Conservation (phyloP, 2,797 vertebrate species). For the Luscinia megarhynchos region DNA sequence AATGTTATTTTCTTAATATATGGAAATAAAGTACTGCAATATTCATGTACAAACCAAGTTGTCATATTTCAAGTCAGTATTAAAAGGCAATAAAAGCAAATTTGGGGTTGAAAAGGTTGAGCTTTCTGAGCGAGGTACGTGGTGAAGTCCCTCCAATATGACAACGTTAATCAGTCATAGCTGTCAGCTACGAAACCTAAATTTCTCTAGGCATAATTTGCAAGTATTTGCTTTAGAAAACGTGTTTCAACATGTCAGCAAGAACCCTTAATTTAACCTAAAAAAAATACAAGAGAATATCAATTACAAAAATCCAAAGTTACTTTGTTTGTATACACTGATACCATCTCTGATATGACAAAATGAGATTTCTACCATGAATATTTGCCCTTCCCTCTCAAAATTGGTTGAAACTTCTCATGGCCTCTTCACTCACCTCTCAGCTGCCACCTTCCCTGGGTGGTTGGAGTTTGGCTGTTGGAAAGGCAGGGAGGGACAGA, state of each 20-base stretch:
- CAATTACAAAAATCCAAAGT: conserved; percentile 42
- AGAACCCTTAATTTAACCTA: conserved; percentile 48
- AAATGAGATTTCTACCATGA: conserved; percentile 21
- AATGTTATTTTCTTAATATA: conserved; percentile 78
- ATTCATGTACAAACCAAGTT: conserved; percentile 79
- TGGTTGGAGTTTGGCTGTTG: neutral
- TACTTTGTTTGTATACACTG: neutral
- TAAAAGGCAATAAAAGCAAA: conserved; percentile 77
- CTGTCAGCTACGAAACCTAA: neutral
- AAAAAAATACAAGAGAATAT: conserved; percentile 15
- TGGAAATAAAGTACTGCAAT: conserved; percentile 82
- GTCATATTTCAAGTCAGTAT: conserved; percentile 75
- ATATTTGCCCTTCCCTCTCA: conserved; percentile 11
- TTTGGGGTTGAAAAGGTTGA: conserved; percentile 57
- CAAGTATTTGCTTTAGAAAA: conserved; percentile 57
- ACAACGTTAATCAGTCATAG: neutral
- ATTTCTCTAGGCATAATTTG: conserved; percentile 43
- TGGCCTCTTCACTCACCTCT: neutral
- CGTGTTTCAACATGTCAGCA: conserved; percentile 9
- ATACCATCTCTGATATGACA: conserved; percentile 14
- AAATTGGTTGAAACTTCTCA: neutral
- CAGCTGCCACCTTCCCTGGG: neutral
- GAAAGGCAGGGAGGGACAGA: neutral
- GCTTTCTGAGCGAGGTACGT: conserved; percentile 3
- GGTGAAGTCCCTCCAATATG: neutral